Evolutionary conservation across 1,140 invertebrate species (phyloP).

Genomic region (Andricus grossulariae): DNA sequence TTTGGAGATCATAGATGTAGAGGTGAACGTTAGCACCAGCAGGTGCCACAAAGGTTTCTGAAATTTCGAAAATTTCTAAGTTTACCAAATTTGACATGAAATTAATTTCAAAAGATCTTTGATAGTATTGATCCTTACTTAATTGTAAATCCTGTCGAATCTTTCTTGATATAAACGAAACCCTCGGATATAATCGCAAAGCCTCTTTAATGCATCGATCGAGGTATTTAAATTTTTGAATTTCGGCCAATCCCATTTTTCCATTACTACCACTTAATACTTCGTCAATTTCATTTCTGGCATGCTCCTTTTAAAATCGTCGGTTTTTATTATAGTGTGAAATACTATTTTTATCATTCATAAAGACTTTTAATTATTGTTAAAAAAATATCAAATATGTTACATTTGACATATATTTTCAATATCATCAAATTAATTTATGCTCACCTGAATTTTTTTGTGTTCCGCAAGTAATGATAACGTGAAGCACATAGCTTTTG

Average conservation of each 20-base stretch:
- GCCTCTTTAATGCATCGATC: conserved; percentile 83
- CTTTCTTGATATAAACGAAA: conserved; percentile 80
- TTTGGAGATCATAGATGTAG: too few relatives aligned
- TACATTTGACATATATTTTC: too few relatives aligned
- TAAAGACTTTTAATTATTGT: too few relatives aligned
- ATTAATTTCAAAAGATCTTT: too few relatives aligned
- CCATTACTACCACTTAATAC: conserved; percentile 45
- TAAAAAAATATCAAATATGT: too few relatives aligned
- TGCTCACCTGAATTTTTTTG: conserved; percentile 78
- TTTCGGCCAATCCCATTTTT: conserved; percentile 75
- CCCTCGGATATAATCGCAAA: conserved; percentile 81
- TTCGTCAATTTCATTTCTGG: conserved; percentile 7
- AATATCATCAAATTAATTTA: too few relatives aligned
- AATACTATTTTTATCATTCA: too few relatives aligned
- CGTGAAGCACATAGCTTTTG: conserved; percentile 78
- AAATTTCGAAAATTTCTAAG: neutral
- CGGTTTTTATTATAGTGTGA: neutral
- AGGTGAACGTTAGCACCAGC: too few relatives aligned
- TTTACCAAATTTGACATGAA: too few relatives aligned
- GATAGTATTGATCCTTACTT: conserved; percentile 43
- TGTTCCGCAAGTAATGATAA: conserved; percentile 80
- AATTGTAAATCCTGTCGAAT: conserved; percentile 75
- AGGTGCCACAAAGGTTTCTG: too few relatives aligned
- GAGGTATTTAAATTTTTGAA: conserved; percentile 81
- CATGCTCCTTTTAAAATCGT: neutral